Percentiles rank a stretch among this genome's conserved stretches.
Conservation (phyloP, 1,140 invertebrate species). For the Stegodyphus mimosarum region DNA sequence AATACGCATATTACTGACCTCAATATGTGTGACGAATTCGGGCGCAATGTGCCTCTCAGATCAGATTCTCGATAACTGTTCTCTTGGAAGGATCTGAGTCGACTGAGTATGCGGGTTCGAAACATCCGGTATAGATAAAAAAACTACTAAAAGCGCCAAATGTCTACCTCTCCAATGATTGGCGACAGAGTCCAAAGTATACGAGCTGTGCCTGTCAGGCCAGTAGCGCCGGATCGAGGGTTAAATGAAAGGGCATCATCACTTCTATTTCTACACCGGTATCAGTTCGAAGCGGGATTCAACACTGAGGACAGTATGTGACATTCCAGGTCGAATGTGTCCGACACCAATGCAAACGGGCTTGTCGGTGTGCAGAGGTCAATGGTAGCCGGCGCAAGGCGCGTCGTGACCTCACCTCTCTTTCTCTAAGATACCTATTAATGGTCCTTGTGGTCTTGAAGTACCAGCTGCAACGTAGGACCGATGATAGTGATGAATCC, state of each 20-base stretch:
- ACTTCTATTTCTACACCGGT: not conserved
- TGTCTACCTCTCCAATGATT: too few relatives aligned
- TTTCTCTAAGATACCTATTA: not conserved
- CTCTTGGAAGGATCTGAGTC: too few relatives aligned
- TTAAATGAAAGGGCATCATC: not conserved
- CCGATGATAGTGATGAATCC: not conserved
- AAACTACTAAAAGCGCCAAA: too few relatives aligned
- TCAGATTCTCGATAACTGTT: too few relatives aligned
- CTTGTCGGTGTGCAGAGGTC: not conserved
- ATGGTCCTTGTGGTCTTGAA: not conserved
- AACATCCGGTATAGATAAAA: too few relatives aligned
- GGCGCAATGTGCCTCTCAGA: too few relatives aligned
- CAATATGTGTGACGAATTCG: too few relatives aligned
- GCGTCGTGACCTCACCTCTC: not conserved
- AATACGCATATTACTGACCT: too few relatives aligned
- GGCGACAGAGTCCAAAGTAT: too few relatives aligned
- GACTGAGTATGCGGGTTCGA: too few relatives aligned
- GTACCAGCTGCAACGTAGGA: not conserved
- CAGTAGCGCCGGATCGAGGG: too few relatives aligned
- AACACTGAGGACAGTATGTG: not conserved
- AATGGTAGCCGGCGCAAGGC: not conserved
- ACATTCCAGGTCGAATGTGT: not conserved
- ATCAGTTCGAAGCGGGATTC: not conserved
- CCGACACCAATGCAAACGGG: not conserved
- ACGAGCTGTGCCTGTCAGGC: too few relatives aligned